These are phyloP conservation scores for Siderastrea radians DNA, from an alignment of 92 coral and sea anemone genomes.

Conservation along the genomic window DNA sequence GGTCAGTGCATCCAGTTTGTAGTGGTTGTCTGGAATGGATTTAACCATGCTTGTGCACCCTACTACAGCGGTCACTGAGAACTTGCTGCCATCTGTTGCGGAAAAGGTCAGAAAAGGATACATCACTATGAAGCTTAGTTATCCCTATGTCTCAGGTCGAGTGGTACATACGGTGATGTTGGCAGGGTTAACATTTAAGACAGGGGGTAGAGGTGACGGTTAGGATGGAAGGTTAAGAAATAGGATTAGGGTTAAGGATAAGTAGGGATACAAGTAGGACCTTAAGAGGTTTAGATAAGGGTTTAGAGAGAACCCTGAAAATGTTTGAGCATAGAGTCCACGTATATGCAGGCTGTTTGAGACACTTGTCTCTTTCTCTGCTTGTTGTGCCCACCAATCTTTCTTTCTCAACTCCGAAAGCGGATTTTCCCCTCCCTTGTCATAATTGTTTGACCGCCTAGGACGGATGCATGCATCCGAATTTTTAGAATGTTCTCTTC, in stretches of 20 bases:
- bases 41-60: constrained; percentile 25
- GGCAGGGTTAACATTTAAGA: background rate
- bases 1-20: constrained; percentile 5
- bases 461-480: too few species aligned
- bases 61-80: constrained; percentile 6
- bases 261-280: background rate
- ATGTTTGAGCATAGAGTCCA: too few species aligned
- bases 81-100: background rate
- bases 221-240: background rate
- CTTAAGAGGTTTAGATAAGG: background rate
- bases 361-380: too few species aligned
- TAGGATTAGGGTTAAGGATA: background rate
- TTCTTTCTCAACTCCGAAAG: too few species aligned
- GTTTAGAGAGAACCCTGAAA: too few species aligned
- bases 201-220: background rate
- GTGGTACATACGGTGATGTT: background rate
- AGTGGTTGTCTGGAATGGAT: constrained; percentile 11
- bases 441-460: too few species aligned
- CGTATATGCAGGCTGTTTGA: too few species aligned
- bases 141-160: background rate
- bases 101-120: background rate
- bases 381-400: too few species aligned
- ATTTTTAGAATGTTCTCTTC: too few species aligned
- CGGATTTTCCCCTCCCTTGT: too few species aligned
- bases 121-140: too few species aligned